Evolutionary conservation across 2,113 vertebrate species (phyloP), one percentile per base, ranked within the genome.

Genomic region (Aegotheles bennettii): DNA sequence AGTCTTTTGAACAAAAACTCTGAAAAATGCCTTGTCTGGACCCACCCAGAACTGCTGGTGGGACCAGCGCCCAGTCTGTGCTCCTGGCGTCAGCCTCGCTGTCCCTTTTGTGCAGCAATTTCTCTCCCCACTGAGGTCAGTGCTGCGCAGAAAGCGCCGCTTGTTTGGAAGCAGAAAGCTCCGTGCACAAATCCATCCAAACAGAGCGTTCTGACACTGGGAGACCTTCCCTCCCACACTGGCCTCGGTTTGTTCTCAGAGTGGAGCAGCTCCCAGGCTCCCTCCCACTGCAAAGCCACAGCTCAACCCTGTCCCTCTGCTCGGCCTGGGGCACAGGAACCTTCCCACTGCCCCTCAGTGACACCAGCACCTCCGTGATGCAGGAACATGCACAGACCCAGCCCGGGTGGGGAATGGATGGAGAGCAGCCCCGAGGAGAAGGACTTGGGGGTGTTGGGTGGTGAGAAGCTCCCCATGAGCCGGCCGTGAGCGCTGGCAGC

Each of bases 121-220:
- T 91, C 54, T 87, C 96, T 93, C 91, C 96, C 95, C 90, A 60
- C 87, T 84, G 91, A 95, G 93, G 90, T 89, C 90, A 91, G 57
- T 1, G 5, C 75, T 10, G 75, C 51, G 33, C 84, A 96, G 95
- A 95, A 83, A 94, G 87, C 7, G 0, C 53, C 3, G n/a, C 36
- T 85, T 90, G 92, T 96, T 93, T 91, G 78, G 78, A 43, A 80
- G 82, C 74, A 61, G 75, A 84, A 71, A 82, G n/a, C 82, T 87
- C 50, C 61, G 3, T 24, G 84, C 4, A 60, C 84, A 61, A 87
- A 90, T 91, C 63, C 75, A 61, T 79, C 75, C 82, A 73, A 48
- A 80, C 0, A 31, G 76, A 82, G 89, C 4, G 4, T 83, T 91
- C 90, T 7, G 1, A 4, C 0, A 0, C 74, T 43, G 78, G 53